phyloP scores from a whole-genome alignment of 2,797 vertebrate species.

The Monodelphis domestica region DNA sequence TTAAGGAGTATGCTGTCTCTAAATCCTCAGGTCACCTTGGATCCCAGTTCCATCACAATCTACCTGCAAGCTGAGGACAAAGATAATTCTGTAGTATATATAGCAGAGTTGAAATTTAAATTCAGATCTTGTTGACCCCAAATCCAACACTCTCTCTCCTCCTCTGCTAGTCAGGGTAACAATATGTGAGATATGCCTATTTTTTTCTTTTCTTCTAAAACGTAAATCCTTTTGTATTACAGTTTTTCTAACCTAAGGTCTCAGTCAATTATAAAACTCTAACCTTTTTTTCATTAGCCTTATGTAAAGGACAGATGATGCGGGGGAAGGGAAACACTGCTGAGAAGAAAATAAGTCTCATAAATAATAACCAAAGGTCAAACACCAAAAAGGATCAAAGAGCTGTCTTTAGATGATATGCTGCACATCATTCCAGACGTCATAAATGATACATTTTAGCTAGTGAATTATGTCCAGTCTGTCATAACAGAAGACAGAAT shows the following conservation, averaged over 20 bases:
- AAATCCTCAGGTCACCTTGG: neutral
- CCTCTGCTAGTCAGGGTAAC: neutral
- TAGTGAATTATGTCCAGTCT: conserved; percentile 23
- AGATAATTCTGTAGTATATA: neutral
- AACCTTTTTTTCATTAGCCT: conserved; percentile 34
- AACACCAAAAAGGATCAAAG: conserved; percentile 43
- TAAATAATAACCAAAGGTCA: conserved; percentile 61
- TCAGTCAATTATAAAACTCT: neutral
- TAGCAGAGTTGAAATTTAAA: neutral
- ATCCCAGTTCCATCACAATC: neutral
- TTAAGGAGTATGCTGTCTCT: neutral
- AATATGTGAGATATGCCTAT: neutral
- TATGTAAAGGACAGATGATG: conserved; percentile 40
- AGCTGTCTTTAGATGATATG: conserved; percentile 30
- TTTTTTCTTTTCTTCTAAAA: conserved; percentile 36
- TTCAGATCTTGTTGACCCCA: neutral
- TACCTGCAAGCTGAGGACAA: neutral
- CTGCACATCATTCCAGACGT: conserved; percentile 40
- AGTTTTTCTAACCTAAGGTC: neutral
- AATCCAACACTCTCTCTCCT: neutral
- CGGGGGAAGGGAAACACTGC: neutral
- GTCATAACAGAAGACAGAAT: conserved; percentile 18
- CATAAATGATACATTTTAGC: conserved; percentile 45
- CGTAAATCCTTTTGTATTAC: neutral
- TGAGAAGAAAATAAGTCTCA: conserved; percentile 42